These are phyloP conservation scores for Mirza zaza DNA, from an alignment of 2,113 vertebrate species.

Conservation along the genomic window DNA sequence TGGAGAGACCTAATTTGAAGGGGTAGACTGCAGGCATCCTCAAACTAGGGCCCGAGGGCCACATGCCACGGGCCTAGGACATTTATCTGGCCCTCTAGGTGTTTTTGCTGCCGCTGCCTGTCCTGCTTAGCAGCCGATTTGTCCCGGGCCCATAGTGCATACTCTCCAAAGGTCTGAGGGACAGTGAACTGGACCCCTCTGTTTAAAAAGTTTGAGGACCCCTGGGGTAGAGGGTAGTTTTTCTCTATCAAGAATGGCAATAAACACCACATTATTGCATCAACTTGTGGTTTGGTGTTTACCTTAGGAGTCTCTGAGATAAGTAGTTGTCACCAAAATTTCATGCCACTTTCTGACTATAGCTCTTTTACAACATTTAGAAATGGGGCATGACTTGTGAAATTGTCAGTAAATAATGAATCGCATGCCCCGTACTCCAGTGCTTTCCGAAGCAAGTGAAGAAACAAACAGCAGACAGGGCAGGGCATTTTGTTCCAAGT, in stretches of 20 bases:
- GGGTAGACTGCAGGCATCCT: too few species aligned
- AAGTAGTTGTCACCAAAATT: background rate
- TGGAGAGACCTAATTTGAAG: background rate
- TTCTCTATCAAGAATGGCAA: background rate
- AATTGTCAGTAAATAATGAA: rapidly evolving
- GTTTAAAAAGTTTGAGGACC: too few species aligned
- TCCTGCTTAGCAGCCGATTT: too few species aligned
- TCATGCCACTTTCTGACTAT: background rate
- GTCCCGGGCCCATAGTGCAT: too few species aligned
- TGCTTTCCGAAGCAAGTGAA: background rate
- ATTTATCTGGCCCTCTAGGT: too few species aligned
- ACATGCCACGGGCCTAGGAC: too few species aligned
- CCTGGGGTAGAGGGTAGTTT: background rate
- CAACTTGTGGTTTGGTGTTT: background rate
- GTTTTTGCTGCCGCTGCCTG: too few species aligned
- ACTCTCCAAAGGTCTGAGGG: too few species aligned
- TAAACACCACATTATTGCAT: rapidly evolving
- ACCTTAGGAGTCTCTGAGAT: background rate
- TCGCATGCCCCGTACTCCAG: background rate
- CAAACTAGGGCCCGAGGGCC: too few species aligned
- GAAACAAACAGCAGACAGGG: background rate
- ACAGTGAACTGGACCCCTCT: too few species aligned
- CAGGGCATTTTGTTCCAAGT: background rate
- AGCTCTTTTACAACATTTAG: background rate
- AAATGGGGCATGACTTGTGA: background rate